These are phyloP conservation scores for Gandaritis pyraliata DNA, from an alignment of 2,888 invertebrate species.

Conservation along the genomic window DNA sequence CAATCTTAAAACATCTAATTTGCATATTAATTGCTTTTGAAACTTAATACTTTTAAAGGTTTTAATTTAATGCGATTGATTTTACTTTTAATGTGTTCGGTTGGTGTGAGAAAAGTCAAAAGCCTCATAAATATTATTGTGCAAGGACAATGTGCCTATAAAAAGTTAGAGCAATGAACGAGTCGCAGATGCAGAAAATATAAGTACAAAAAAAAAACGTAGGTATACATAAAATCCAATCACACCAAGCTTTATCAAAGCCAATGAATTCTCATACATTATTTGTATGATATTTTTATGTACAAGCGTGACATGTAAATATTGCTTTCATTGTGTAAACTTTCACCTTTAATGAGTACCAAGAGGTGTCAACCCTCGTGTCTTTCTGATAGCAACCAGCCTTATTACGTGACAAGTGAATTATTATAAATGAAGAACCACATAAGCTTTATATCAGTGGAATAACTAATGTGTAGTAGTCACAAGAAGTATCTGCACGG, in stretches of 20 bases:
- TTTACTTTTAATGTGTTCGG: slow-evolving; percentile 32
- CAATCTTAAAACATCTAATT: slow-evolving; percentile 36
- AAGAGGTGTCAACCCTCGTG: slow-evolving; percentile 53
- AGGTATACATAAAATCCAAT: slow-evolving; percentile 7
- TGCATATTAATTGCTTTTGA: slow-evolving; percentile 48
- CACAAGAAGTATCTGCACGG: too few relatives aligned
- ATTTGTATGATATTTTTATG: slow-evolving; percentile 35
- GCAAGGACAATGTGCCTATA: neutral
- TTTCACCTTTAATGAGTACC: slow-evolving; percentile 61
- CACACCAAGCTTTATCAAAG: slow-evolving; percentile 12
- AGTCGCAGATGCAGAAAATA: neutral
- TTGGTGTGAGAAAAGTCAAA: slow-evolving; percentile 40
- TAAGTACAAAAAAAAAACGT: neutral
- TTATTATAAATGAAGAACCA: neutral
- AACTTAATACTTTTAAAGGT: slow-evolving; percentile 40
- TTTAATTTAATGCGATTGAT: slow-evolving; percentile 40
- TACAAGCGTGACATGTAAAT: slow-evolving; percentile 46
- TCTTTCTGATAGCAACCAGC: slow-evolving; percentile 40
- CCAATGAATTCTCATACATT: slow-evolving; percentile 29
- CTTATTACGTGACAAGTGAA: slow-evolving; percentile 45
- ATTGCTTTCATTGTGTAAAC: slow-evolving; percentile 58
- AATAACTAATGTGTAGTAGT: too few relatives aligned
- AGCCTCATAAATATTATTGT: slow-evolving; percentile 12
- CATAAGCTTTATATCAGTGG: too few relatives aligned
- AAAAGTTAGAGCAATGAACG: slow-evolving; percentile 2